Evolutionary conservation across 2,113 vertebrate genomes (phyloP).

Genomic region (Vidua macroura): DNA sequence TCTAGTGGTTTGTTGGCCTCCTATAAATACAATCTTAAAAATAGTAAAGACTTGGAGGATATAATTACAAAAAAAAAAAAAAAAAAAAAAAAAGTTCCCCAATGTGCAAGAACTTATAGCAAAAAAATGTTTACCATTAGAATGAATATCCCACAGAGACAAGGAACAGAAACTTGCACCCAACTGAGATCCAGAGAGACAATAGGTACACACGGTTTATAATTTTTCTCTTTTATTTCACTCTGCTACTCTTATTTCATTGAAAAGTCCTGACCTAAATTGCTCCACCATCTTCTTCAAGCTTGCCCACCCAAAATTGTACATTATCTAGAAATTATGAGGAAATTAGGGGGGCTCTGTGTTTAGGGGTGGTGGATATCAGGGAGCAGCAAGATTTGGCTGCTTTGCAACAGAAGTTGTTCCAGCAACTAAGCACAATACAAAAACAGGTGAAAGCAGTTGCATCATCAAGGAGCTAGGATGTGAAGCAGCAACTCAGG

Average conservation of each 20-base stretch:
- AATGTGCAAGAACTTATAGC: neutral
- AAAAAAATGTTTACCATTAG: neutral
- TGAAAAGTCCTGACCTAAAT: neutral
- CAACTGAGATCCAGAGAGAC: neutral
- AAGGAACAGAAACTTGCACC: neutral
- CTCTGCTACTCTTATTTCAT: neutral
- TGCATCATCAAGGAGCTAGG: neutral
- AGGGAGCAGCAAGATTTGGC: neutral
- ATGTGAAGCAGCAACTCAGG: neutral
- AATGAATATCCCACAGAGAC: neutral
- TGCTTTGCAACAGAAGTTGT: neutral
- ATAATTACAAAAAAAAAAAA: neutral
- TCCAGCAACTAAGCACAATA: neutral
- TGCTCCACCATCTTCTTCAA: neutral
- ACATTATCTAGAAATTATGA: neutral
- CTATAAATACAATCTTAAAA: neutral
- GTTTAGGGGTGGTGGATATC: neutral
- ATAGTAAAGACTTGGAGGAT: neutral
- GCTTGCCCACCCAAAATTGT: neutral
- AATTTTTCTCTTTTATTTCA: neutral
- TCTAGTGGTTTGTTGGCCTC: conserved; percentile 4
- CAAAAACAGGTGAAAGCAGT: neutral
- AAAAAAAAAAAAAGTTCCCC: neutral
- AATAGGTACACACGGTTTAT: rapidly evolving
- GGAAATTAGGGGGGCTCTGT: neutral